Evolutionary conservation across 2,888 invertebrate genomes (phyloP), one percentile per base, ranked within the genome.

Genomic region (Bombyx huttoni): DNA sequence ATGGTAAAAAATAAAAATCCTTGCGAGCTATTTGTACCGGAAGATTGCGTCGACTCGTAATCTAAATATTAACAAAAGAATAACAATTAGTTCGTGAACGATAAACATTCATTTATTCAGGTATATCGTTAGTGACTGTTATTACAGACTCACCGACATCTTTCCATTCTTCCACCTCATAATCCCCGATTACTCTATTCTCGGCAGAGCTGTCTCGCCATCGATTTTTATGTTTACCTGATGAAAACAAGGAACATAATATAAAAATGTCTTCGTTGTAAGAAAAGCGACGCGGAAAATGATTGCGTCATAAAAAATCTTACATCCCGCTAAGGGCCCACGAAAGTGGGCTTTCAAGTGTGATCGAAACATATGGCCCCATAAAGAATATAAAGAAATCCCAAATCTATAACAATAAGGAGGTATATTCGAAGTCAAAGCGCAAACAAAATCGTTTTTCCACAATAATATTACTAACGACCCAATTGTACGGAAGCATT

Each of bases 111-210:
- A 8, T 40, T 40, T 12, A 40, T 40, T 40, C 40, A 40, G 40
- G 40, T 3, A 40, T 10, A 40, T 40, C 34, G 24, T 12, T 24
- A 40, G 12, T 47, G 46, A 51, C 49, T 47, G 46, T 49, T 46
- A 56, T 47, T 51, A 12, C 14, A 51, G 51, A 71, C 90, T 89
- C 73, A 91, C 92, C 91, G 78, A 91, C 89, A 78, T 92, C 91
- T 78, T 92, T 91, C 92, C 92, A 92, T 81, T 93, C 93, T 81
- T 93, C 93, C 63, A 92, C 90, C 67, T 92, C 93, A 78, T 92
- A 93, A 83, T 93, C 94, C 61, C 89, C 89, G 59, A 91, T 84
- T 61, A 91, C 90, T 82, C 91, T 89, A 72, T 90, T 90, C 70
- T 91, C 91, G 57, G 90, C 85, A 45, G 89, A 83, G 58, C 78